Evolutionary conservation across 2,888 invertebrate genomes (phyloP), one percentile per base, ranked within the genome.

Genomic region (Danaus chrysippus): DNA sequence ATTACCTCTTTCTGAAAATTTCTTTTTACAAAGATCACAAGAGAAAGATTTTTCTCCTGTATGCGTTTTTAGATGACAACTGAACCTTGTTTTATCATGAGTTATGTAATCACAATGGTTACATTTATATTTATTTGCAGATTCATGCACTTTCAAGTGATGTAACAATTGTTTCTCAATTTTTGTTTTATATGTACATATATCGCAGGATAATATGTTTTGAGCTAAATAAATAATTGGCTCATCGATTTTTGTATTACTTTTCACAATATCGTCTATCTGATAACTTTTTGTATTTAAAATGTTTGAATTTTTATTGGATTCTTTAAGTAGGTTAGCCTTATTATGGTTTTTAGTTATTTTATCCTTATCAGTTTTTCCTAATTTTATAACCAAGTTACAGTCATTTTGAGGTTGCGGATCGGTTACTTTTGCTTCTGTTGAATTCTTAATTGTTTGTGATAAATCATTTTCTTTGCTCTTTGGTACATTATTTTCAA

Each of bases 21-120:
- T 34, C 15, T 63, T 60, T 12, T 56, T 15, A 63, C 71, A 71
- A 3, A 65, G 10, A 13, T 42, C 43, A 60, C 71, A 74, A 11
- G 56, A 13, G 17, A 56, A 70, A 1, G 70, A 52, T 55, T 56
- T 67, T 1, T 69, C 61, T 15, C 56, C 63, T 12, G 61, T 64
- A 17, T 68, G 64, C 10, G 46, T 57, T 63, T 15, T 58, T 41
- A 65, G 52, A 62, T 71, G 70, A 0, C 2, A 56, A 11, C 53
- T 43, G 42, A 71, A 54, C 11, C 9, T 12, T 13, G 0, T 3
- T 17, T 49, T 49, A 11, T 10, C 1, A 23, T 1, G 3, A 10
- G 19, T 46, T 3, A 34, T 46, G 15, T n/a, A 46, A 13, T 41
- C 23, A 6, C 49, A 49, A 49, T 17, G 17, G 17, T 10, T 44